Evolutionary conservation across 1,140 invertebrate species (phyloP).

Genomic region (Panonychus citri): DNA sequence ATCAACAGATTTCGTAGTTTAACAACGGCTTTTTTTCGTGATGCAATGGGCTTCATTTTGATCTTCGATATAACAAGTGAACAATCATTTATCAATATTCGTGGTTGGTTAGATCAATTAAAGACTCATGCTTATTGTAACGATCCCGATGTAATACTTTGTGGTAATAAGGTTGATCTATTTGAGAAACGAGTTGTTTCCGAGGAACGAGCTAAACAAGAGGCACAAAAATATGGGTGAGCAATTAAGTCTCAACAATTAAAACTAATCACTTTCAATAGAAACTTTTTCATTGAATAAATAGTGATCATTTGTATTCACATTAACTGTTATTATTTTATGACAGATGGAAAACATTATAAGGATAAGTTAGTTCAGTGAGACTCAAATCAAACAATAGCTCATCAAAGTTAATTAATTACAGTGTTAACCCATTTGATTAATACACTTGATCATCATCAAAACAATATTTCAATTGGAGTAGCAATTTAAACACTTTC

Average conservation of each 20-base stretch:
- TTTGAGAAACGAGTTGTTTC: conserved; percentile 51
- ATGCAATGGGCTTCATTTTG: conserved; percentile 93
- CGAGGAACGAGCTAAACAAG: conserved; percentile 48
- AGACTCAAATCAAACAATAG: no score
- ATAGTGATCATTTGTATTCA: no score
- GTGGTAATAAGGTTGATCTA: conserved; percentile 80
- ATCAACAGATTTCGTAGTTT: conserved; percentile 60
- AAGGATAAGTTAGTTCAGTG: no score
- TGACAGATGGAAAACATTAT: no score
- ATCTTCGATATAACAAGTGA: conserved; percentile 90
- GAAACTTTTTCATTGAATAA: no score
- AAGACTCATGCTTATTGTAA: conserved; percentile 81
- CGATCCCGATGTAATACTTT: conserved; percentile 79
- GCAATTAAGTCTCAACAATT: no score
- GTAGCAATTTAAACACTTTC: background rate
- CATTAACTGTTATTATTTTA: no score
- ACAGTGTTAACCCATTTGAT: no score
- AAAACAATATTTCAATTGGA: background rate
- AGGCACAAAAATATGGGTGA: conserved; percentile 53
- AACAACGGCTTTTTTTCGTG: conserved; percentile 87
- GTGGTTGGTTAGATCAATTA: conserved; percentile 85
- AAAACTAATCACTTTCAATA: no score
- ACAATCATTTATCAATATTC: conserved; percentile 77
- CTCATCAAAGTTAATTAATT: no score
- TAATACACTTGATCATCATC: no score